Evolutionary conservation across 2,888 invertebrate species (phyloP), one percentile per base, ranked within the genome.

Genomic region (Platycheirus albimanus): DNA sequence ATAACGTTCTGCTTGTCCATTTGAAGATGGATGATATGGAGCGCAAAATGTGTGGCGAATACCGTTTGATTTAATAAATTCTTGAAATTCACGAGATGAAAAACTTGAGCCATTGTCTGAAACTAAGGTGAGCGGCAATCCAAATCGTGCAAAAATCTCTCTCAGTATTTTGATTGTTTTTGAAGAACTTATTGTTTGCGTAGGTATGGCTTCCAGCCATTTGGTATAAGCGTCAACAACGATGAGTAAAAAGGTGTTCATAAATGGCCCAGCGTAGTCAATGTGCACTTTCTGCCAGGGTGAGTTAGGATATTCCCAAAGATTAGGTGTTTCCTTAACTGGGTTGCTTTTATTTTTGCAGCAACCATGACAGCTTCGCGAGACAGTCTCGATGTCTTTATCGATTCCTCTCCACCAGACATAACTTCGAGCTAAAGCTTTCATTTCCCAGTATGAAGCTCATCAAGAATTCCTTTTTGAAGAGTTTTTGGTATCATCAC

Each of bases 181-280:
- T 47, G 47, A 19, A 7, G 63, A 10, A n/a, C 30, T 52, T 11
- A 47, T 54, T 30, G 54, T 24, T 52, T 51, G 36, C 17, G 52
- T 72, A 33, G 64, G 67, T 33, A 71, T 58, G 11, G 43, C 74
- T 67, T 79, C 69, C 7, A 74, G 41, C 67, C 64, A 80, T 10
- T 74, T 80, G 5, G 69, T 36, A 20, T 45, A 54, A 15, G 43
- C 70, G 17, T 80, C 80, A 8, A 75, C 70, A 0, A 70, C 41
- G 13, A 74, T 43, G 13, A 79, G 43, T 51, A 56, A 24, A 17
- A 52, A 33, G 15, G 63, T 63, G 15, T 75, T 49, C 70, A 63
- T 54, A 52, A 70, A 77, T 15, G 54, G 70, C 6, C 64, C 58
- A 51, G 49, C 58, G 13, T 71, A 58, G 15, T 64, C 71, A 10